phyloP scores from a whole-genome alignment of 2,113 vertebrate genomes.

The Eclectus roratus region DNA sequence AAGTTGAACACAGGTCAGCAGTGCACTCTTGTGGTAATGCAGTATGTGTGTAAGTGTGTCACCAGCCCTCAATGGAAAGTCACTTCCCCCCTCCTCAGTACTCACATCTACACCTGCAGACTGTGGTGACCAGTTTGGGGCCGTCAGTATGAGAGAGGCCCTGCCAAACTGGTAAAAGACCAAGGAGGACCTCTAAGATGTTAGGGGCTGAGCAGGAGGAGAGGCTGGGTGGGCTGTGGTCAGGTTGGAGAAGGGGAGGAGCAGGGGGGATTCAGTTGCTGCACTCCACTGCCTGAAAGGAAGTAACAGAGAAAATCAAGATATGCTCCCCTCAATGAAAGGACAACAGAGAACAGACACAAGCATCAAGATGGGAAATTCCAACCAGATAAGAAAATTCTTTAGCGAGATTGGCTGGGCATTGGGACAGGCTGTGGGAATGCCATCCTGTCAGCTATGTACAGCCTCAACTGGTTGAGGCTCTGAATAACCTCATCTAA shows the following conservation, averaged over 20 bases:
- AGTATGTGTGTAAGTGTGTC: rapidly evolving
- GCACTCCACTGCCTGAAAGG: neutral
- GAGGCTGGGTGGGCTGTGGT: neutral
- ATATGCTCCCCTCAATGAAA: neutral
- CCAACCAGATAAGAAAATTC: rapidly evolving
- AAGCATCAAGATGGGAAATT: neutral
- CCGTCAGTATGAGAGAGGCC: neutral
- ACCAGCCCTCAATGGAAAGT: neutral
- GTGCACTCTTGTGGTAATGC: neutral
- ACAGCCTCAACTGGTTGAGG: neutral
- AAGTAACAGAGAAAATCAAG: neutral
- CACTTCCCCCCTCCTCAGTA: neutral
- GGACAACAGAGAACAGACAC: neutral
- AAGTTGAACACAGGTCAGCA: neutral
- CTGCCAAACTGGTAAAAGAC: neutral
- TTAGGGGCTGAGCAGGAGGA: neutral
- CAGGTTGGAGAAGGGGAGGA: neutral
- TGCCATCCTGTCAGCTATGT: neutral
- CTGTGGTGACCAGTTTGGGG: neutral
- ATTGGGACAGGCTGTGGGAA: neutral
- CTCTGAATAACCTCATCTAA: neutral
- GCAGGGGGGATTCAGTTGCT: neutral
- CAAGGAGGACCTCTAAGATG: neutral
- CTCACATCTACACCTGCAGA: neutral
- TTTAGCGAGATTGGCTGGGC: neutral